Conservation (phyloP, 2,888 invertebrate genomes). For the Adineta ricciae region DNA sequence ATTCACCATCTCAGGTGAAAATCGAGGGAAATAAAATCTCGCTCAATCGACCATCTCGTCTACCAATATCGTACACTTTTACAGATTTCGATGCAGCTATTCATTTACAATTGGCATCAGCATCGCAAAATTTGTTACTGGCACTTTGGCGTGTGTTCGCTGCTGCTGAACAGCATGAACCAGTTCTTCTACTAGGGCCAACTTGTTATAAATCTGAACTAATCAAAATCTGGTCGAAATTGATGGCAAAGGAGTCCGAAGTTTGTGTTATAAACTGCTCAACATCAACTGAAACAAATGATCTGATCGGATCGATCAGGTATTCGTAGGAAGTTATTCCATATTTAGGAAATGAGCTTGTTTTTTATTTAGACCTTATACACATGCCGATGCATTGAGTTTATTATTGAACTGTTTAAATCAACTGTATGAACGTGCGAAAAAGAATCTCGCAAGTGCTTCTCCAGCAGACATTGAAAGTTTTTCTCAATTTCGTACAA, state of each 20-base stretch:
- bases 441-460: background rate
- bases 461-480: background rate
- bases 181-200: background rate
- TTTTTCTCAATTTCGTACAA: background rate
- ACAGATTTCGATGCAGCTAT: background rate
- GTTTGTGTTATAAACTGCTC: background rate
- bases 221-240: background rate
- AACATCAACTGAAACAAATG: constrained; percentile 15
- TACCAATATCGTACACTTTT: background rate
- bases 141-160: background rate
- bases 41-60: background rate
- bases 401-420: background rate
- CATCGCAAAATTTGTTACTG: background rate
- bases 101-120: background rate
- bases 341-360: too few relatives aligned
- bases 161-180: background rate
- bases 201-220: background rate
- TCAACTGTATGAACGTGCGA: background rate
- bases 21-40: background rate
- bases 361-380: background rate
- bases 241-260: background rate
- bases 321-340: background rate
- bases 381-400: background rate
- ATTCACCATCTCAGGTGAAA: background rate
- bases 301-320: background rate